Conservation (phyloP, 2,797 vertebrate genomes). For the Falco concolor region DNA sequence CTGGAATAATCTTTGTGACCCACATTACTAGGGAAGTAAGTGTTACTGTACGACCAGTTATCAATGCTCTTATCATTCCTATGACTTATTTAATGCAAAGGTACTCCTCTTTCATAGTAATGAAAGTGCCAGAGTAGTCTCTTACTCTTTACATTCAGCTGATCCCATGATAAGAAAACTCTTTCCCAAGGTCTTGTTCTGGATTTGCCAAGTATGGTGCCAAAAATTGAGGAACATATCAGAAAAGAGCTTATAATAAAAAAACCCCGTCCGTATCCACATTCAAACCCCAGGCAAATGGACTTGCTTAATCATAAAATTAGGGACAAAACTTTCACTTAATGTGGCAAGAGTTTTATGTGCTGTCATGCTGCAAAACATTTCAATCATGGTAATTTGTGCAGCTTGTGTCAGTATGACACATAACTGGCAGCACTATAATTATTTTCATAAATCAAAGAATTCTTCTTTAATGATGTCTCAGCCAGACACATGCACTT, state of each 20-base stretch:
- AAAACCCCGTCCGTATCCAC: fast-evolving
- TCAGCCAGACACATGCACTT: neutral
- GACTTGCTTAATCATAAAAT: neutral
- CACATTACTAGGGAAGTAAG: neutral
- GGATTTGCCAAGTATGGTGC: neutral
- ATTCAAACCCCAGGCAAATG: neutral
- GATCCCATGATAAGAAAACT: neutral
- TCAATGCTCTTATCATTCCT: neutral
- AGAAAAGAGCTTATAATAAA: neutral
- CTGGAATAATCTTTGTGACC: neutral
- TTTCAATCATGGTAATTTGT: neutral
- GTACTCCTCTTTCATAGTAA: neutral
- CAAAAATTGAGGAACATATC: neutral
- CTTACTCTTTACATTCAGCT: neutral
- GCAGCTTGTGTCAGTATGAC: neutral
- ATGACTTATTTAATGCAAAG: neutral
- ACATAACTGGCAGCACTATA: neutral
- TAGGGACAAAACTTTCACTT: neutral
- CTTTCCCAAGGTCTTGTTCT: neutral
- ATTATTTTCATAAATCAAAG: neutral
- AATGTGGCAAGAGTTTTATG: neutral
- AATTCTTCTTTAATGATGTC: neutral
- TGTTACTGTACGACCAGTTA: neutral
- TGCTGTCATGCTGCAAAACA: neutral
- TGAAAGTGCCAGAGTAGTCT: neutral